Evolutionary conservation across 2,888 invertebrate species (phyloP), one percentile per base, ranked within the genome.

Genomic region (Dioctria linearis): DNA sequence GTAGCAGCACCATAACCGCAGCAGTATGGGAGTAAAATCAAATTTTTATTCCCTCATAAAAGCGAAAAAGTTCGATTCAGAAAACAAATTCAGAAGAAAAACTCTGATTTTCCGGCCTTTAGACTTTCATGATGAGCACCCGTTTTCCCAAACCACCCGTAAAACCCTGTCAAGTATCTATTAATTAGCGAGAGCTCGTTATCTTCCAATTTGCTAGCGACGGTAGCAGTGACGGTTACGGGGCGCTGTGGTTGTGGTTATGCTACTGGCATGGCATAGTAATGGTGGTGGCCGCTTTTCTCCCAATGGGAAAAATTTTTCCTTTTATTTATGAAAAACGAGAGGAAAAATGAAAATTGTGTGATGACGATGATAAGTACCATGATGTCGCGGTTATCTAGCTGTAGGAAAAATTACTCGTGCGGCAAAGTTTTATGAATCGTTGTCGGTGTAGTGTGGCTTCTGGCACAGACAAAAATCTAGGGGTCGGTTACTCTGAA

Each of bases 41-140:
- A 66, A 46, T 43, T 66, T 42, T 66, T 13, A 13, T 43, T 66
- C 13, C n/a, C 42, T 6, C 46, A 13, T 46, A 66, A 42, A 71
- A 78, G 40, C 13, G 13, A 39, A 66, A 78, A 78, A 78, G 78
- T 81, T 82, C 81, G 81, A 81, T 80, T 81, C 81, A 82, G 79
- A 79, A 82, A 82, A 81, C 81, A 82, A 82, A 82, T 82, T 82
- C 82, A 82, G 81, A 82, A 82, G 82, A 82, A 82, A 82, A 82
- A 82, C 82, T 81, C 82, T 82, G 82, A 82, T 82, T 82, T 82
- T 82, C 82, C 82, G 82, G 80, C 82, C 82, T 82, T 82, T 82
- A 82, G 80, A 82, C 79, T 82, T 80, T 75, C 80, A 80, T 78
- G 78, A 73, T 81, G 78, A 78, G 46, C 63, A 49, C 43, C 49